Evolutionary conservation across 2,113 vertebrate genomes (phyloP).

Genomic region (Calidris pugnax): DNA sequence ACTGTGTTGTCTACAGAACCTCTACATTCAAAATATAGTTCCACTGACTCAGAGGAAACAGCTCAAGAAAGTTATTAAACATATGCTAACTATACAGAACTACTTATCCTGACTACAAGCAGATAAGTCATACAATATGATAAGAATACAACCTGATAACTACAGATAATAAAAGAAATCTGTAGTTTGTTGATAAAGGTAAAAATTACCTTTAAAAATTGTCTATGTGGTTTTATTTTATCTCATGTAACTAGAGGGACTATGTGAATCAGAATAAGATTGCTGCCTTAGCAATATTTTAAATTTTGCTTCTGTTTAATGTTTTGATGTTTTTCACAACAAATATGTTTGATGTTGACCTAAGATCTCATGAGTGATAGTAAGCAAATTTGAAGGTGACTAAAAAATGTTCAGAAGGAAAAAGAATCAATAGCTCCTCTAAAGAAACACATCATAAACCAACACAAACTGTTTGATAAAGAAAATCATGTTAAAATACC

Average conservation of each 20-base stretch:
- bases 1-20: not conserved
- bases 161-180: not conserved
- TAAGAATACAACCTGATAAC: not conserved
- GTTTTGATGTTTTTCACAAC: not conserved
- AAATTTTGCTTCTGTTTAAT: not conserved
- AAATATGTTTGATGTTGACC: not conserved
- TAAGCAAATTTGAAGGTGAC: not conserved
- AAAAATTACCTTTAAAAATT: not conserved
- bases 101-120: not conserved
- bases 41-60: not conserved
- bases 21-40: not conserved
- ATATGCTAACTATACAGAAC: not conserved
- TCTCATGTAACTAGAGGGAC: not conserved
- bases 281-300: not conserved
- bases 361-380: not conserved
- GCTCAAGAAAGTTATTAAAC: not conserved
- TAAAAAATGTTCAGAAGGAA: not conserved
- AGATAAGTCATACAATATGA: not conserved
- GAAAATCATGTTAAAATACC: not conserved
- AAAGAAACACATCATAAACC: not conserved
- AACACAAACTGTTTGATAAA: not conserved
- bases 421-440: not conserved
- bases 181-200: not conserved
- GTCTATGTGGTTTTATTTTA: not conserved
- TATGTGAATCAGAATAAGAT: not conserved